phyloP scores from a whole-genome alignment of 2,113 vertebrate genomes.

The Canis aureus region DNA sequence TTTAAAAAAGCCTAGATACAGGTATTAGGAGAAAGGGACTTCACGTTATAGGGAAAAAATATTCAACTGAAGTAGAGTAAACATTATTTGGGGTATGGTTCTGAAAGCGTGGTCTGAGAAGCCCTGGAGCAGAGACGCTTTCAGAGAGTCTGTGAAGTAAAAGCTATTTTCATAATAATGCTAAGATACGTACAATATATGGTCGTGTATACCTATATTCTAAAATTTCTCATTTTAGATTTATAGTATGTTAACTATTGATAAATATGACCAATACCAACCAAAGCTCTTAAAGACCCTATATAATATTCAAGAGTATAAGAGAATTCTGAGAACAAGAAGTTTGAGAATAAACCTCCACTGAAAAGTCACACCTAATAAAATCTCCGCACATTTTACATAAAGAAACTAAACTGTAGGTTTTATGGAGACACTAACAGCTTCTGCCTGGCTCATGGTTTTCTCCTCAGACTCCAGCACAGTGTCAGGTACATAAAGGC shows the following conservation, averaged over 20 bases:
- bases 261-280: background rate
- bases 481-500: background rate
- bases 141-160: background rate
- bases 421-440: background rate
- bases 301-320: background rate
- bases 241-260: background rate
- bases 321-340: background rate
- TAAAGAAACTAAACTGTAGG: background rate
- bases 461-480: slow-evolving; percentile 19
- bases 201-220: background rate
- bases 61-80: background rate
- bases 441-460: background rate
- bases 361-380: background rate
- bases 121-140: background rate
- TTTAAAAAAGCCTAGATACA: background rate
- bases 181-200: background rate
- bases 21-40: background rate
- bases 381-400: background rate
- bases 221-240: background rate
- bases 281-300: background rate
- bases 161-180: slow-evolving; percentile 9
- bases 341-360: background rate
- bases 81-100: background rate
- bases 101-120: background rate
- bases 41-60: background rate